Evolutionary conservation across 1,140 invertebrate genomes (phyloP).

Genomic region (Antheraea pernyi): DNA sequence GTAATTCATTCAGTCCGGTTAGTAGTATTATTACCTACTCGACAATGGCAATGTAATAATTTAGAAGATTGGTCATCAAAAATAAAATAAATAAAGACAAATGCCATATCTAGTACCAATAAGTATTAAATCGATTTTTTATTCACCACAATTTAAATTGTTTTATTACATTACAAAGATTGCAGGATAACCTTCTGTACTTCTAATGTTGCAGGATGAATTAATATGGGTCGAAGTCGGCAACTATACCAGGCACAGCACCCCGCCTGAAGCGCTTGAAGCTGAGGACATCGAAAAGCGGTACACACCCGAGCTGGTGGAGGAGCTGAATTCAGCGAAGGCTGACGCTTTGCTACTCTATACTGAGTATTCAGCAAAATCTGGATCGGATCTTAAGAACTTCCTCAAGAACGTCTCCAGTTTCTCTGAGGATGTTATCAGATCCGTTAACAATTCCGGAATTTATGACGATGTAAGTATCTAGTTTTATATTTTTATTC

Average conservation of each 20-base stretch:
- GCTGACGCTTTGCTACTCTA: slow-evolving; percentile 48
- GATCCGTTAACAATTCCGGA: slow-evolving; percentile 15
- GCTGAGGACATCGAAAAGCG: slow-evolving; percentile 40
- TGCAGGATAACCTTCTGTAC: background rate
- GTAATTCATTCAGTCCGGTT: too few relatives aligned
- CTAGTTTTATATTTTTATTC: background rate
- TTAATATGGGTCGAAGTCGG: slow-evolving; percentile 30
- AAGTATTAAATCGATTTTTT: too few relatives aligned
- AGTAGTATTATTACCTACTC: too few relatives aligned
- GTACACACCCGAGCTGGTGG: slow-evolving; percentile 46
- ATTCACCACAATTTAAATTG: too few relatives aligned
- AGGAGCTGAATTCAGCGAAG: slow-evolving; percentile 38
- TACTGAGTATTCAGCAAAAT: slow-evolving; percentile 49
- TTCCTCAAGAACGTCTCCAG: slow-evolving; percentile 48
- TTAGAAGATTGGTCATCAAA: too few relatives aligned
- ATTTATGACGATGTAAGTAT: slow-evolving; percentile 19
- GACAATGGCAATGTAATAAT: too few relatives aligned
- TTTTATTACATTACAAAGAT: too few relatives aligned
- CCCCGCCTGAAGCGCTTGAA: slow-evolving; percentile 12
- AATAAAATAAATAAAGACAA: too few relatives aligned
- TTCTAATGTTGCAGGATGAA: slow-evolving; percentile 24
- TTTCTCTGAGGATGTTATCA: slow-evolving; percentile 31
- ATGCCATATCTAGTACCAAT: too few relatives aligned
- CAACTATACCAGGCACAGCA: slow-evolving; percentile 8
- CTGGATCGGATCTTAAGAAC: slow-evolving; percentile 38